phyloP scores from a whole-genome alignment of 2,888 invertebrate genomes.

The Stenodema calcarata region DNA sequence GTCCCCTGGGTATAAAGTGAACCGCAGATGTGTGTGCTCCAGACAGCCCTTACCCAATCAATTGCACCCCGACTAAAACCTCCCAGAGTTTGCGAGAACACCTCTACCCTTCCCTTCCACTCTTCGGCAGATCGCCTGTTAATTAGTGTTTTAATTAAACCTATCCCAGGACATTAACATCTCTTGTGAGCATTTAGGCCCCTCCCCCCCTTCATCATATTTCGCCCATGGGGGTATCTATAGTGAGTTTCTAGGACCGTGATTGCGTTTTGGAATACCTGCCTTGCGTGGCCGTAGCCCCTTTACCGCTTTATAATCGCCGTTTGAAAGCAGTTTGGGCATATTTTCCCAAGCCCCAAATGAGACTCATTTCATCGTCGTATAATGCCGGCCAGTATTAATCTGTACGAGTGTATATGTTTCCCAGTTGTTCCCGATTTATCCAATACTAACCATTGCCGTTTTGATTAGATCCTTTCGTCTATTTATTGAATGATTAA shows the following conservation, averaged over 20 bases:
- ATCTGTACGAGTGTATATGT: neutral
- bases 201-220: neutral
- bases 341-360: slow-evolving; percentile 1
- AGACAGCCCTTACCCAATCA: slow-evolving; percentile 36
- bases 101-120: neutral
- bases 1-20: neutral
- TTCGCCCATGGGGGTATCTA: neutral
- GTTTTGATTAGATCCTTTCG: neutral
- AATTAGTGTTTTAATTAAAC: slow-evolving; percentile 47
- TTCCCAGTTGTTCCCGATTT: neutral
- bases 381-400: neutral
- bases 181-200: slow-evolving; percentile 12
- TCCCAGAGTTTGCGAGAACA: neutral
- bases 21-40: slow-evolving; percentile 25
- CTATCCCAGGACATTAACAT: slow-evolving; percentile 34
- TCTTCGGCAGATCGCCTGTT: slow-evolving; percentile 26
- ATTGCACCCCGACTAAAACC: slow-evolving; percentile 23
- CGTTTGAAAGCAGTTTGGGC: neutral
- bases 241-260: slow-evolving; percentile 4
- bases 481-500: neutral
- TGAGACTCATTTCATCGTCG: neutral
- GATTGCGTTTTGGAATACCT: slow-evolving; percentile 12
- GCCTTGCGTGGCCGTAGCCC: neutral
- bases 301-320: slow-evolving; percentile 14
- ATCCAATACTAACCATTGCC: neutral